phyloP scores from a whole-genome alignment of 1,140 invertebrate genomes.

The Pemphigus obesinymphae region DNA sequence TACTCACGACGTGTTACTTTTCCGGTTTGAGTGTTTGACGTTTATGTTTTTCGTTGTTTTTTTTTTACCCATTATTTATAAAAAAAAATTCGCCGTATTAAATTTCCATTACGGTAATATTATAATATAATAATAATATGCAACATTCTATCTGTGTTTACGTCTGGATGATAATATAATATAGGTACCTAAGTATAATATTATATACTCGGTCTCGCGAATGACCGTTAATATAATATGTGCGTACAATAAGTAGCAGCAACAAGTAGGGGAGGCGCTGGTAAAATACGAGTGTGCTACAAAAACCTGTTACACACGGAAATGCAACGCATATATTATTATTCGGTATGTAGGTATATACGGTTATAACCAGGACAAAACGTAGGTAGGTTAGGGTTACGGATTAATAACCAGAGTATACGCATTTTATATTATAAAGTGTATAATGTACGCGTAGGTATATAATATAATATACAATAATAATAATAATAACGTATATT shows the following conservation, averaged over 20 bases:
- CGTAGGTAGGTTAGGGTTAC: slow-evolving; percentile 33
- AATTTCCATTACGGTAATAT: no score
- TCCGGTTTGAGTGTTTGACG: no score
- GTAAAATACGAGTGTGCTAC: neutral
- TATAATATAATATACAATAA: neutral
- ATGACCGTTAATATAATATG: neutral
- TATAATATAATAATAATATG: no score
- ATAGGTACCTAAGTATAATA: no score
- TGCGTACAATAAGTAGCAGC: neutral
- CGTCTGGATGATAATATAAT: no score
- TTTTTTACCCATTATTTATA: no score
- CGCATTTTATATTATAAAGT: neutral
- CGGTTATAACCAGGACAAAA: slow-evolving; percentile 13
- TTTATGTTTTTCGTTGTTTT: no score
- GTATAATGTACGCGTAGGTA: neutral
- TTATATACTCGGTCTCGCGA: neutral
- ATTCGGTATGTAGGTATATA: neutral
- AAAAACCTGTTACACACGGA: slow-evolving; percentile 35
- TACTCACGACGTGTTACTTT: no score
- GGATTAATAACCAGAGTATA: slow-evolving; percentile 24
- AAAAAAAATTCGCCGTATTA: no score
- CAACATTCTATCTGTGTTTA: no score
- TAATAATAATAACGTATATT: neutral
- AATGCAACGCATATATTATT: neutral
- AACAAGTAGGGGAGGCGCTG: neutral